These are phyloP conservation scores for Lycocerus yunnanus DNA, from an alignment of 2,888 invertebrate species.

Conservation along the genomic window DNA sequence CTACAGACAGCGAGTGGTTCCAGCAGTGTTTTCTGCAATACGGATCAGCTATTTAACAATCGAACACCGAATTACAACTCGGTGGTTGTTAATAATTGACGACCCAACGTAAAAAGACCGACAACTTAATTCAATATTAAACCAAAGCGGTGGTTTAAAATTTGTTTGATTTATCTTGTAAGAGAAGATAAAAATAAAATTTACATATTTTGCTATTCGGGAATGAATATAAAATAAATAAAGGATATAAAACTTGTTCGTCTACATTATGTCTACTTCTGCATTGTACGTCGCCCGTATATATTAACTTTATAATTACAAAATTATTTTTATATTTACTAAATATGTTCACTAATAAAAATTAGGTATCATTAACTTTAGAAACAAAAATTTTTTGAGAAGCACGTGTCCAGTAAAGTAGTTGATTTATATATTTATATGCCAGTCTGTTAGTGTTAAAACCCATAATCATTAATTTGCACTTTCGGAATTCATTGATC, in stretches of 20 bases:
- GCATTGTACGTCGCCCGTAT: not conserved
- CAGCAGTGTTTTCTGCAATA: too few relatives aligned
- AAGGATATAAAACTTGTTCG: not conserved
- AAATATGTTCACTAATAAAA: not conserved
- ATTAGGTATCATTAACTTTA: not conserved
- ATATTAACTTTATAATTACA: not conserved
- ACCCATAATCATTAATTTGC: constrained; percentile 10
- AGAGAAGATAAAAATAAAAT: not conserved
- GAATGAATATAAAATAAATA: not conserved
- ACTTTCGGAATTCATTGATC: constrained; percentile 16
- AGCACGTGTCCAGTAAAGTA: constrained; percentile 10
- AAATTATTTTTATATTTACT: not conserved
- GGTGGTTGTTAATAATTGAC: too few relatives aligned
- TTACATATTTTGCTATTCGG: not conserved
- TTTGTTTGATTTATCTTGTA: not conserved
- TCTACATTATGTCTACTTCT: not conserved
- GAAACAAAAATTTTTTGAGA: not conserved
- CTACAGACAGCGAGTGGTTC: too few relatives aligned
- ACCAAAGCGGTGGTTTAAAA: not conserved
- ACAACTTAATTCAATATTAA: too few relatives aligned
- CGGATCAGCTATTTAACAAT: too few relatives aligned
- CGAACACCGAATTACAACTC: too few relatives aligned
- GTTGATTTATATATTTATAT: constrained; percentile 7
- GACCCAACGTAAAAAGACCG: too few relatives aligned
- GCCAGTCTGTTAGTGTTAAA: constrained; percentile 9